These are phyloP conservation scores for Arctocebus calabarensis DNA, from an alignment of 2,797 vertebrate genomes.

Conservation along the genomic window DNA sequence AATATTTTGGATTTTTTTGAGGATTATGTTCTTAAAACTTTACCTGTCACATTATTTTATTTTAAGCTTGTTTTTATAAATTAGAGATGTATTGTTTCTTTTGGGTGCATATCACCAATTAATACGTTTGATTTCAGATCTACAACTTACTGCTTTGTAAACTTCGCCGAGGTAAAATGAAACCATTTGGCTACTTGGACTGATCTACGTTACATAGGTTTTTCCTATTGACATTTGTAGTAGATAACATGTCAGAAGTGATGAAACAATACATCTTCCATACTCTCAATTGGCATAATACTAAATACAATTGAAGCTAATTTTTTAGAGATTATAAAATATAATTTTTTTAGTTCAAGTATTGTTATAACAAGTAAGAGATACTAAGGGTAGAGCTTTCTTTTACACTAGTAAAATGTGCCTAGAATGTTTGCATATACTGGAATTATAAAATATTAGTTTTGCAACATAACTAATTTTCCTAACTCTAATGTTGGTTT, in stretches of 20 bases:
- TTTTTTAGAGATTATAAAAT: constrained; percentile 56
- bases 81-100: constrained; percentile 82
- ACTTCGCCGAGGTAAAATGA: constrained; percentile 83
- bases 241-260: constrained; percentile 75
- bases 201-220: constrained; percentile 77
- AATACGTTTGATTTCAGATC: constrained; percentile 85
- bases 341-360: constrained; percentile 60
- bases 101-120: constrained; percentile 82
- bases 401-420: constrained; percentile 52
- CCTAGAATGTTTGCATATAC: constrained; percentile 54
- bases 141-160: constrained; percentile 84
- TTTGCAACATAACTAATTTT: constrained; percentile 71
- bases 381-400: constrained; percentile 54
- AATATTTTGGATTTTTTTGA: constrained; percentile 57
- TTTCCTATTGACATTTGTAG: constrained; percentile 74
- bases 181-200: constrained; percentile 84
- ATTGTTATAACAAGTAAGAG: constrained; percentile 48
- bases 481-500: constrained; percentile 75
- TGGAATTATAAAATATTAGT: constrained; percentile 50
- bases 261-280: constrained; percentile 77
- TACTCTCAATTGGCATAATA: constrained; percentile 75
- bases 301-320: constrained; percentile 57
- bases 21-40: constrained; percentile 62
- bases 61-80: constrained; percentile 80
- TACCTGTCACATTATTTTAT: constrained; percentile 78